phyloP scores from a whole-genome alignment of 1,140 invertebrate genomes.

The Papilio machaon region DNA sequence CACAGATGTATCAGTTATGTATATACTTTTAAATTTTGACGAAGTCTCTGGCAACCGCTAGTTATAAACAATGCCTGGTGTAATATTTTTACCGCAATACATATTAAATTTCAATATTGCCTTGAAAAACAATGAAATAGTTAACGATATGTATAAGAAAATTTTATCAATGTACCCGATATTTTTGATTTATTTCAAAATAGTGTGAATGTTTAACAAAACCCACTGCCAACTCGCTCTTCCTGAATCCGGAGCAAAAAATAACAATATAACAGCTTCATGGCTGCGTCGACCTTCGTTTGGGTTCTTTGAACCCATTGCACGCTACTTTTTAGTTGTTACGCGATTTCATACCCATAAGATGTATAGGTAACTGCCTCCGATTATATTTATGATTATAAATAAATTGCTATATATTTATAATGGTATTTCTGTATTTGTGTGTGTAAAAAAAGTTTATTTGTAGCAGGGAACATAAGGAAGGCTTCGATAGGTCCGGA shows the following conservation, averaged over 20 bases:
- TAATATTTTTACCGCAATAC: too few species aligned
- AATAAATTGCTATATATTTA: slow-evolving; percentile 35
- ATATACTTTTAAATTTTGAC: not conserved
- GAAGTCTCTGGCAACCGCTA: too few species aligned
- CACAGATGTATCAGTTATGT: not conserved
- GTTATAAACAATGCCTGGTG: too few species aligned
- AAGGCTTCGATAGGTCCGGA: slow-evolving; percentile 68
- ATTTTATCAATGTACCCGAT: not conserved
- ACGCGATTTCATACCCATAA: slow-evolving; percentile 53
- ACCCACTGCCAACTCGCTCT: slow-evolving; percentile 13
- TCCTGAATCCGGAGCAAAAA: slow-evolving; percentile 53
- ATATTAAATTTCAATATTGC: too few species aligned
- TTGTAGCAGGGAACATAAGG: slow-evolving; percentile 64
- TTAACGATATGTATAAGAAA: not conserved
- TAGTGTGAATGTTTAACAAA: not conserved
- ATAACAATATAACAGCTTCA: slow-evolving; percentile 66
- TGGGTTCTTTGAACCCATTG: slow-evolving; percentile 72
- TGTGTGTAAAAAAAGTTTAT: slow-evolving; percentile 38
- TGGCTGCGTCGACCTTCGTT: slow-evolving; percentile 63
- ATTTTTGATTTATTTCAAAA: not conserved
- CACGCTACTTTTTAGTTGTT: slow-evolving; percentile 53
- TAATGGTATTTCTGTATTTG: slow-evolving; percentile 41
- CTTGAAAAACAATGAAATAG: not conserved
- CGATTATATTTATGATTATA: slow-evolving; percentile 39
- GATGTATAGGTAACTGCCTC: slow-evolving; percentile 64